Evolutionary conservation across 2,797 vertebrate species (phyloP).

Genomic region (Pipistrellus nathusii): DNA sequence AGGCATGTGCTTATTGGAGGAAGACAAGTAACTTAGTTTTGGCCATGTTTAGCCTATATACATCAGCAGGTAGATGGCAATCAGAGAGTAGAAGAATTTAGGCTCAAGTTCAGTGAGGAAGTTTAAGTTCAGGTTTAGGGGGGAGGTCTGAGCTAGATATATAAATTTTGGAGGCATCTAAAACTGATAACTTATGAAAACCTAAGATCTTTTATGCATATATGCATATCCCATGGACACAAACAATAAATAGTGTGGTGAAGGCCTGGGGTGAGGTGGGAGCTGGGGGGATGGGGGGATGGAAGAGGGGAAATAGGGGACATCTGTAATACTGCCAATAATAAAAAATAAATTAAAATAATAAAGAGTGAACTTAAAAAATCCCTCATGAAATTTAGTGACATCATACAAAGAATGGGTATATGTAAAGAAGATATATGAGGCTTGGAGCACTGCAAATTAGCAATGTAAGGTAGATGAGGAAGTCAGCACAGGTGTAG

Average conservation of each 20-base stretch:
- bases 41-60: neutral
- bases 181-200: constrained; percentile 29
- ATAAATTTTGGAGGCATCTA: neutral
- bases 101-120: neutral
- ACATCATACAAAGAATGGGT: neutral
- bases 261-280: too few species aligned
- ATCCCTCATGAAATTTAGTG: neutral
- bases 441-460: neutral
- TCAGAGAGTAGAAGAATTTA: neutral
- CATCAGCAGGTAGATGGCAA: neutral
- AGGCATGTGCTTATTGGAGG: neutral
- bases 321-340: too few species aligned
- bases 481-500: neutral
- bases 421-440: neutral
- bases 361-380: too few species aligned
- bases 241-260: too few species aligned
- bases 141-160: neutral
- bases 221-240: too few species aligned
- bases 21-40: neutral
- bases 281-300: too few species aligned
- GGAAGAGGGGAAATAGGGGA: too few species aligned
- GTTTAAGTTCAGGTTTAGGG: neutral
- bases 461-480: neutral
- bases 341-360: too few species aligned
- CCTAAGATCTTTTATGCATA: too few species aligned